Evolutionary conservation across 2,797 vertebrate species (phyloP).

Genomic region (Manis crassicaudata): DNA sequence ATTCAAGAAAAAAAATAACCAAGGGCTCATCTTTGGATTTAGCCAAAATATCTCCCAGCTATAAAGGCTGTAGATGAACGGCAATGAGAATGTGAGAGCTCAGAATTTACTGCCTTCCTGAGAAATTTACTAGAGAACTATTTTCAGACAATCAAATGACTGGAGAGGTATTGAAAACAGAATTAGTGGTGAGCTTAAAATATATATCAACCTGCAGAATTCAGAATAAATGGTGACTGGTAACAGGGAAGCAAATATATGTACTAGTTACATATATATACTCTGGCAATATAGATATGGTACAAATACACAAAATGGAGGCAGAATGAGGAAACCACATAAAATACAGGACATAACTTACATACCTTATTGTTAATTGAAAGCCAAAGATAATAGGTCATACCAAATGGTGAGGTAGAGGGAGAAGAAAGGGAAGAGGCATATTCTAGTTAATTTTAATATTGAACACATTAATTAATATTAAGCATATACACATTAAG

Average conservation of each 20-base stretch:
- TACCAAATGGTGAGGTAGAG: not conserved
- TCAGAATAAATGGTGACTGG: not conserved
- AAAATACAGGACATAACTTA: not conserved
- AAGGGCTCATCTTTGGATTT: not conserved
- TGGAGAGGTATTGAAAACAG: not conserved
- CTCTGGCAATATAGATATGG: not conserved
- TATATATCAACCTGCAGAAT: not conserved
- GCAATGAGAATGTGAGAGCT: not conserved
- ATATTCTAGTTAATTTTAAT: not conserved
- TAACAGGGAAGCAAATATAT: not conserved
- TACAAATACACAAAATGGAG: not conserved
- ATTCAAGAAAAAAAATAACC: not conserved
- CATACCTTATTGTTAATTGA: not conserved
- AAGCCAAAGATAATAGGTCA: constrained; percentile 28
- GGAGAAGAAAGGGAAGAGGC: not conserved
- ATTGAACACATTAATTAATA: not conserved
- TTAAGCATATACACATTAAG: too few species aligned
- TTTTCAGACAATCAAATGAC: not conserved
- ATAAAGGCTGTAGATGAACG: not conserved
- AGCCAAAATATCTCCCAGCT: not conserved
- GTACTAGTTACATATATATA: not conserved
- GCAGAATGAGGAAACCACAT: not conserved
- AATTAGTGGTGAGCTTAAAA: not conserved
- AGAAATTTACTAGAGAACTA: not conserved
- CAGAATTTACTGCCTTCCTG: not conserved